Conservation (phyloP, 2,888 invertebrate genomes). For the Lampropteryx suffumata region DNA sequence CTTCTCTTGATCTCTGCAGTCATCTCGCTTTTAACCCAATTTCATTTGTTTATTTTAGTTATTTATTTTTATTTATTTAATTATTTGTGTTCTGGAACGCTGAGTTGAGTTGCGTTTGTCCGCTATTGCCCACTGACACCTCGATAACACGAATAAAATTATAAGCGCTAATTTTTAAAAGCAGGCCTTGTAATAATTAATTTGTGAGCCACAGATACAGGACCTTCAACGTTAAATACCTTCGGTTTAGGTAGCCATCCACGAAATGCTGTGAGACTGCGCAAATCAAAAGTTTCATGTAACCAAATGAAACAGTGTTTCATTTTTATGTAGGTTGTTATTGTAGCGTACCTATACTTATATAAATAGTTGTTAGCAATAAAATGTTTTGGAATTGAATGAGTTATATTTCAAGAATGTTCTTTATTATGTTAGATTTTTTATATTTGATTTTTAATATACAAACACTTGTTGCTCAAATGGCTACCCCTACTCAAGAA, state of each 20-base stretch:
- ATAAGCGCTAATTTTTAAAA: constrained; percentile 96
- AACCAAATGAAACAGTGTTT: too few species aligned
- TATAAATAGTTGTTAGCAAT: constrained; percentile 5
- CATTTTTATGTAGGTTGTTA: constrained; percentile 1
- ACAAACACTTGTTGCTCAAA: not conserved
- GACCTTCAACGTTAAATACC: constrained; percentile 25
- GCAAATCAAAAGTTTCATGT: not conserved
- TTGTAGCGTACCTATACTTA: not conserved
- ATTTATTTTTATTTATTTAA: too few species aligned
- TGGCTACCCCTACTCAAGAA: too few species aligned
- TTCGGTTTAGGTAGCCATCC: not conserved
- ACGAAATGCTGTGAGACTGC: not conserved
- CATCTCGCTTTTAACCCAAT: too few species aligned
- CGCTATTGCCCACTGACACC: too few species aligned
- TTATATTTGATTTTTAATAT: constrained; percentile 7
- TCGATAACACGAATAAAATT: too few species aligned
- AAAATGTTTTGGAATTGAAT: constrained; percentile 11
- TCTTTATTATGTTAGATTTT: not conserved
- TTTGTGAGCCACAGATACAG: constrained; percentile 87
- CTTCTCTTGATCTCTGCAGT: too few species aligned
- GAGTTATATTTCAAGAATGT: constrained; percentile 13
- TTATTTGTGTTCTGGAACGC: too few species aligned
- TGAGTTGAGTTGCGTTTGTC: too few species aligned
- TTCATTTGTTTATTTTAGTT: too few species aligned
- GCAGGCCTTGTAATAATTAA: constrained; percentile 91